These are phyloP conservation scores for Axea sp. DNA, from an alignment of 2,888 invertebrate genomes.

Conservation along the genomic window DNA sequence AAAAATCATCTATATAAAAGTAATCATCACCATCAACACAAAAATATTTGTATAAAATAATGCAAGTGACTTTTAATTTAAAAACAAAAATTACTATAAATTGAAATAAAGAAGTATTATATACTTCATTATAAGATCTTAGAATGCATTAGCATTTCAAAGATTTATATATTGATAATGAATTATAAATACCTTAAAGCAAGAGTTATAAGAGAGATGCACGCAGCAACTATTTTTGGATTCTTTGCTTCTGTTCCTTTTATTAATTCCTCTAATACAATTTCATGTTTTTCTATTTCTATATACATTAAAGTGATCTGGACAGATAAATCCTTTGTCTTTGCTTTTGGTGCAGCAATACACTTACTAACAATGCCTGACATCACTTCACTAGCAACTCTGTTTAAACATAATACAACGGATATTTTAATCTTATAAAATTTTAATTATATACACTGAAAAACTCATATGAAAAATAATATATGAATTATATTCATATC, in stretches of 20 bases:
- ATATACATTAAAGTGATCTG: conserved; percentile 96
- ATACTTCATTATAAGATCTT: too few species aligned
- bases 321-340: conserved; percentile 93
- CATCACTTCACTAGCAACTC: conserved; percentile 93
- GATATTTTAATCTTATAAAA: too few species aligned
- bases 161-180: background rate
- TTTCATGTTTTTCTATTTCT: conserved; percentile 96
- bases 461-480: too few species aligned
- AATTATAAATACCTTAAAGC: conserved; percentile 82
- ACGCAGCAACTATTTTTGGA: conserved; percentile 95
- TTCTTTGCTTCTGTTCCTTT: conserved; percentile 98
- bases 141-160: too few species aligned
- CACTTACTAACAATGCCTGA: conserved; percentile 94
- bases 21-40: too few species aligned
- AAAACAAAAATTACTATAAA: too few species aligned
- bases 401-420: conserved; percentile 67
- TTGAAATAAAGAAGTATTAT: too few species aligned
- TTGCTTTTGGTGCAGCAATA: conserved; percentile 93
- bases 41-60: too few species aligned
- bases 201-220: conserved; percentile 86
- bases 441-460: too few species aligned
- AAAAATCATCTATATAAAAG: too few species aligned
- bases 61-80: too few species aligned
- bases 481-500: too few species aligned
- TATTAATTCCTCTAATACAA: conserved; percentile 92